A percentile compares a stretch with the other conserved stretches of the same genome.
Conservation (phyloP, 2,113 vertebrate genomes). For the Festucalex cinctus region DNA sequence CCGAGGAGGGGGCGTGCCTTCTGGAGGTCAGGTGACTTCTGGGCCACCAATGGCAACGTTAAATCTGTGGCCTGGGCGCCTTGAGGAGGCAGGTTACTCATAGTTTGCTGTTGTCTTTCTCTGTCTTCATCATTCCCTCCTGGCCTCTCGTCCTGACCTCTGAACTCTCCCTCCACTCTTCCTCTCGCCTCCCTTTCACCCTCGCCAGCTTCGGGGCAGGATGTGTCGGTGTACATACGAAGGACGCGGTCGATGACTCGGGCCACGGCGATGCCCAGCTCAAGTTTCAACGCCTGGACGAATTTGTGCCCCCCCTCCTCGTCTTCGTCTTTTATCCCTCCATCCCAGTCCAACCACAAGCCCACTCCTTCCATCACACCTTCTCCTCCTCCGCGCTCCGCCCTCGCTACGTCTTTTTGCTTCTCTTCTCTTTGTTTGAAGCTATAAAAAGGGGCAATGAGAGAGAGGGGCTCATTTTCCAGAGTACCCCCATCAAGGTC, state of each 20-base stretch:
- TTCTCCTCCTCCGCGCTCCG: constrained; percentile 38
- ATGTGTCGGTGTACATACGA: constrained; percentile 65
- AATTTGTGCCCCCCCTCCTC: constrained; percentile 70
- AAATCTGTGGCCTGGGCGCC: constrained; percentile 40
- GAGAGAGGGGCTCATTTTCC: constrained; percentile 54
- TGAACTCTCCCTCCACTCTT: constrained; percentile 35
- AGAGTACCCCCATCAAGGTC: constrained; percentile 30
- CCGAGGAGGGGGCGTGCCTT: constrained; percentile 43
- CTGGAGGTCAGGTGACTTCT: constrained; percentile 58
- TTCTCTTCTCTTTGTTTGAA: constrained; percentile 37
- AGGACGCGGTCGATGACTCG: constrained; percentile 77
- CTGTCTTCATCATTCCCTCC: constrained; percentile 25
- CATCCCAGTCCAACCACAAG: constrained; percentile 69
- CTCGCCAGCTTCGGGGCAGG: background rate
- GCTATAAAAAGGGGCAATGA: constrained; percentile 49
- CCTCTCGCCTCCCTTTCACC: constrained; percentile 35
- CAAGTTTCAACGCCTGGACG: constrained; percentile 72
- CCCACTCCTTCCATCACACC: constrained; percentile 51
- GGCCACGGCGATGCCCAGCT: constrained; percentile 71
- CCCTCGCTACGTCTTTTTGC: constrained; percentile 35
- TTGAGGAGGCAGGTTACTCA: background rate
- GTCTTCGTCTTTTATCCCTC: constrained; percentile 45
- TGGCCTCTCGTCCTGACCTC: constrained; percentile 29
- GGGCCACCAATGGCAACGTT: constrained; percentile 47
- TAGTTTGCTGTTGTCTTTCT: constrained; percentile 37